These are phyloP conservation scores for Tachina fera DNA, from an alignment of 2,888 invertebrate genomes.

Conservation along the genomic window DNA sequence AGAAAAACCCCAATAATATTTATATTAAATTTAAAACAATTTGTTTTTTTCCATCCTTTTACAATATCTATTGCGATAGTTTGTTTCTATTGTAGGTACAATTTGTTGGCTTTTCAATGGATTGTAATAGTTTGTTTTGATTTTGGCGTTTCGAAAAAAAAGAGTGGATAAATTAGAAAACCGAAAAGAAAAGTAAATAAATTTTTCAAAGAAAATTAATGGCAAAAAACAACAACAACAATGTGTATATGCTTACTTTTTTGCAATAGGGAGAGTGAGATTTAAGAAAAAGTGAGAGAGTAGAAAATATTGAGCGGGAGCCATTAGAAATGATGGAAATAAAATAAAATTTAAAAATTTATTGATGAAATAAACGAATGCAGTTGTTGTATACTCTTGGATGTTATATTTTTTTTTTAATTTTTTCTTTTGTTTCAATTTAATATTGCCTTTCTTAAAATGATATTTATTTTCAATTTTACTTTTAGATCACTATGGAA, in stretches of 20 bases:
- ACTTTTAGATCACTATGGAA: constrained; percentile 81
- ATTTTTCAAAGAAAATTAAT: constrained; percentile 33
- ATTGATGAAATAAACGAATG: constrained; percentile 61
- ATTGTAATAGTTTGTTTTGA: constrained; percentile 42
- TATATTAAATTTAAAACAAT: constrained; percentile 34
- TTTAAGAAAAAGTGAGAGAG: not conserved
- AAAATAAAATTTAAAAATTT: constrained; percentile 60
- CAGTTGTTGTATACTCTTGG: constrained; percentile 52
- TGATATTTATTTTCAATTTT: constrained; percentile 35
- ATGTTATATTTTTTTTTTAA: constrained; percentile 22
- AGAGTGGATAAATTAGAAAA: constrained; percentile 35
- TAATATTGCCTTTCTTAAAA: constrained; percentile 15
- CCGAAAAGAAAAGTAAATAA: constrained; percentile 32
- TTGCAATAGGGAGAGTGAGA: not conserved
- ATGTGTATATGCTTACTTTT: not conserved
- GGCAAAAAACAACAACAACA: not conserved
- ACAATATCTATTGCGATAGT: constrained; percentile 34
- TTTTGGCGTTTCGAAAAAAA: constrained; percentile 17
- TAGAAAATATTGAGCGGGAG: not conserved
- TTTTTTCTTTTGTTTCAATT: constrained; percentile 9
- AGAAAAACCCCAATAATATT: constrained; percentile 46
- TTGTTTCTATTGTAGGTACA: constrained; percentile 3
- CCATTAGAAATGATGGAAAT: not conserved
- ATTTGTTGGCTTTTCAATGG: constrained; percentile 7
- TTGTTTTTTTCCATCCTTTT: constrained; percentile 35